Evolutionary conservation across 1,140 invertebrate species (phyloP), one percentile per base, ranked within the genome.

Genomic region (Drosophila bocqueti): DNA sequence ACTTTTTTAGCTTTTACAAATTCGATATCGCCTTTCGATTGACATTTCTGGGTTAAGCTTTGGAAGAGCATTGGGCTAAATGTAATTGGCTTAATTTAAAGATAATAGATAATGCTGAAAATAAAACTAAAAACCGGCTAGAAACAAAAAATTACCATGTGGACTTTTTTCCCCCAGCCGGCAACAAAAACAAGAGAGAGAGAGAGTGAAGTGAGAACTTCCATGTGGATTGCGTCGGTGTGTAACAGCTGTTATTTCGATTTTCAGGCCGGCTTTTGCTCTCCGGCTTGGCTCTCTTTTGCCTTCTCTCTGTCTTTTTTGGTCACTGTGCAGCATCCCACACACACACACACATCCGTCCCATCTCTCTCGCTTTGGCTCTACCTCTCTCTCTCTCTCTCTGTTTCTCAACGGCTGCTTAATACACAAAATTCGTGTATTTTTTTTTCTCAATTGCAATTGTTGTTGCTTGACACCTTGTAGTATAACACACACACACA

Each of bases 41-140:
- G 52, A 38, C 34, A 38, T 40, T 72, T 86, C 82, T 57, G 65
- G 67, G 65, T 82, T 82, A 82, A 74, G 64, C 61, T 43, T 78
- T 62, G 18, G 45, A 50, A 36, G 7, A 47, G 36, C 31, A 36
- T 49, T 63, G 18, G 59, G n/a, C 54, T 36, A 38, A 58, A 49
- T 58, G 42, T 58, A 54, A 50, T 80, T 86, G 83, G 61, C 42
- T 74, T 67, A 60, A 55, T 67, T 80, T 72, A 36, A 62, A 68
- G 63, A 52, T 46, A 59, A 55, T 29, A 52, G 42, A 55, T 55
- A 55, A 55, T 55, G 52, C 52, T 38, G 52, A 46, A 77, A 61
- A 67, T 45, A 46, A 60, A 47, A 36, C 43, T 49, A n/a, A 46
- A 73, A 57, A 47, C 55, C 55, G 42, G 57, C 63, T 67, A 76